Conservation (phyloP, 2,888 invertebrate species). For the Yponomeuta plumbellus region DNA sequence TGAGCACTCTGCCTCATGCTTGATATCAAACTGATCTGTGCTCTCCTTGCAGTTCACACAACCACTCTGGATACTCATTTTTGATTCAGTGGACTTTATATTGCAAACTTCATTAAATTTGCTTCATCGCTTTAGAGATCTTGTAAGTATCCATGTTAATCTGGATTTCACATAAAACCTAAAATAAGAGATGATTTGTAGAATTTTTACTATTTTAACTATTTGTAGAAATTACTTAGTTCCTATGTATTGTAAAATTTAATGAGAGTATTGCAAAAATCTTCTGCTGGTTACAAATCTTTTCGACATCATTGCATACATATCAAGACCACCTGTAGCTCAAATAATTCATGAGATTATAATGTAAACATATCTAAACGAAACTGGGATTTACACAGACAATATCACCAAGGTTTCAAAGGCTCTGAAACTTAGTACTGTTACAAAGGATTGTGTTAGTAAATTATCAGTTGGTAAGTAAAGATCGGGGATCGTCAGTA, state of each 20-base stretch:
- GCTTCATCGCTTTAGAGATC: background rate
- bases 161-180: too few species aligned
- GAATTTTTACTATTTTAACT: too few species aligned
- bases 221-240: too few species aligned
- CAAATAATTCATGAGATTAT: background rate
- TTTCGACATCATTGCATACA: background rate
- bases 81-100: background rate
- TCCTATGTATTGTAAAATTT: too few species aligned
- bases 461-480: too few species aligned
- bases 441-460: background rate
- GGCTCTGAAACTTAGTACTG: background rate
- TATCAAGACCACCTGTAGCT: background rate
- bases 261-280: too few species aligned
- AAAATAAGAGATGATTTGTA: too few species aligned
- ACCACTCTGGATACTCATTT: conserved; percentile 67
- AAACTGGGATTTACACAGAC: background rate
- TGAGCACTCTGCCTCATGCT: conserved; percentile 62
- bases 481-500: too few species aligned
- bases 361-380: background rate
- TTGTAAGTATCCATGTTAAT: background rate
- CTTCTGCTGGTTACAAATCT: background rate
- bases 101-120: background rate
- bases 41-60: conserved; percentile 67
- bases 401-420: background rate
- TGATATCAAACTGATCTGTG: conserved; percentile 60